These are phyloP conservation scores for Amphiprion percula DNA, from an alignment of 2,113 vertebrate genomes.

Conservation along the genomic window DNA sequence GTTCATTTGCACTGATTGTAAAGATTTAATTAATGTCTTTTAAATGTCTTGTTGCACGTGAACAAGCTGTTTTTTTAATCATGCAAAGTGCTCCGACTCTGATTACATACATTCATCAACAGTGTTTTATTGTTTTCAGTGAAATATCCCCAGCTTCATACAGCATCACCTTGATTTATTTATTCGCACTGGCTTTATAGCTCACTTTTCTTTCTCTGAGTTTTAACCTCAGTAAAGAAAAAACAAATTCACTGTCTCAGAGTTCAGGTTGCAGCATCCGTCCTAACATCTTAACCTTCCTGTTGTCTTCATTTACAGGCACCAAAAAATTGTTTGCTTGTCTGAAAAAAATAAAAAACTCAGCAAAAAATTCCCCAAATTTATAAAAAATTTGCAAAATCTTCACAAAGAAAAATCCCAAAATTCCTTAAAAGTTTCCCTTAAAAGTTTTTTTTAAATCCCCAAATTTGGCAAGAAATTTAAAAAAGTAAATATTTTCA, in stretches of 20 bases:
- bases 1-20: constrained; percentile 17
- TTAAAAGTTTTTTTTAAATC: no score
- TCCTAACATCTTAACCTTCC: not conserved
- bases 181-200: not conserved
- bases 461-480: no score
- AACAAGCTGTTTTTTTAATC: constrained; percentile 7
- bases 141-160: constrained; percentile 8
- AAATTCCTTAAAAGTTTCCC: no score
- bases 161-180: not conserved
- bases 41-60: constrained; percentile 23
- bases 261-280: not conserved
- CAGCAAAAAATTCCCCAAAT: no score
- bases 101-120: not conserved
- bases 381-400: no score
- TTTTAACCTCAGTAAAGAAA: constrained; percentile 6
- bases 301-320: no score
- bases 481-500: no score
- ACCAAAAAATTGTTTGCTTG: no score
- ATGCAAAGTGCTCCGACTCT: constrained; percentile 1
- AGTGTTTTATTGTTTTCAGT: not conserved
- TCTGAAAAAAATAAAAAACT: no score
- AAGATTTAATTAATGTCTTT: constrained; percentile 39
- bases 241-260: not conserved
- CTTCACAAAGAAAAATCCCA: no score
- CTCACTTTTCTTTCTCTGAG: not conserved